These are phyloP conservation scores for Meteorus cinctellus DNA, from an alignment of 2,888 invertebrate genomes.

Conservation along the genomic window DNA sequence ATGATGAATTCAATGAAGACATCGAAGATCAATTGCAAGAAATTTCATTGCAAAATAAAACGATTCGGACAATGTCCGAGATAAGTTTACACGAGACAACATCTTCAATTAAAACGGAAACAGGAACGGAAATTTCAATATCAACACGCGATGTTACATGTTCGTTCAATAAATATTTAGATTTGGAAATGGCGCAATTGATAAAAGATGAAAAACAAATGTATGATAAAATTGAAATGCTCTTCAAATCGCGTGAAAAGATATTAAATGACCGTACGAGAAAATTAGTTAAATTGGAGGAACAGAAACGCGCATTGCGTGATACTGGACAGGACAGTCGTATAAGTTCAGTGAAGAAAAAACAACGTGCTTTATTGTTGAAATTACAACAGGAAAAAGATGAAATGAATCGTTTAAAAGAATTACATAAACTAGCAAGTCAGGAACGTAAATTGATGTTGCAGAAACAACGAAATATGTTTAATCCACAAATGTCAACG, in stretches of 20 bases:
- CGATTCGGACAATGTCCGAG: slow-evolving; percentile 70
- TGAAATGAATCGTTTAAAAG: slow-evolving; percentile 79
- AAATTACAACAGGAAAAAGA: slow-evolving; percentile 81
- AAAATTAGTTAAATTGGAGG: slow-evolving; percentile 75
- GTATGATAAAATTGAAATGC: slow-evolving; percentile 79
- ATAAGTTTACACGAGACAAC: slow-evolving; percentile 72
- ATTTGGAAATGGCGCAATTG: slow-evolving; percentile 76
- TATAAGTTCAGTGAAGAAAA: slow-evolving; percentile 77
- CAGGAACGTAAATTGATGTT: slow-evolving; percentile 75
- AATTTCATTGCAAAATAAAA: slow-evolving; percentile 65
- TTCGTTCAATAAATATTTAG: slow-evolving; percentile 70
- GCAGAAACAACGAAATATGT: slow-evolving; percentile 75
- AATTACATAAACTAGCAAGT: slow-evolving; percentile 75
- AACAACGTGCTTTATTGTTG: slow-evolving; percentile 80
- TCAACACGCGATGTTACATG: slow-evolving; percentile 70
- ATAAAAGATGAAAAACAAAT: slow-evolving; percentile 81
- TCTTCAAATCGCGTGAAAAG: slow-evolving; percentile 81
- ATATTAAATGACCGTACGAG: slow-evolving; percentile 80
- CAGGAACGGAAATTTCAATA: slow-evolving; percentile 71
- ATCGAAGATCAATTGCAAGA: slow-evolving; percentile 65
- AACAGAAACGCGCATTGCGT: slow-evolving; percentile 76
- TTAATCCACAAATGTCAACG: slow-evolving; percentile 75
- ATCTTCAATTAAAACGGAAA: slow-evolving; percentile 71
- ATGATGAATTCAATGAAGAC: slow-evolving; percentile 61
- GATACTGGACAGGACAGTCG: slow-evolving; percentile 71